phyloP scores from a whole-genome alignment of 2,888 invertebrate genomes.

The Odontocerum albicorne region DNA sequence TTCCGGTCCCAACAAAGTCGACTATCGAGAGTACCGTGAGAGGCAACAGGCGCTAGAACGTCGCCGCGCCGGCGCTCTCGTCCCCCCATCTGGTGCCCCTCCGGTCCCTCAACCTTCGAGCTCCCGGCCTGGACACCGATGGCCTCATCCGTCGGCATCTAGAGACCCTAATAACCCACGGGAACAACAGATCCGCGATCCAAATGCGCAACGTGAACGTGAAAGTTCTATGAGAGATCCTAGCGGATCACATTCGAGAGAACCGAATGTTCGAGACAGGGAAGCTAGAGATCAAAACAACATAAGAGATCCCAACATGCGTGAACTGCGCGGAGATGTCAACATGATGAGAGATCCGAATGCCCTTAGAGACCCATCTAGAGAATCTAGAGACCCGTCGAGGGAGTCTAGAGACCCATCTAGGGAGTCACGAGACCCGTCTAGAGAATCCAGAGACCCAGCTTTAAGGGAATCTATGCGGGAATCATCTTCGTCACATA shows the following conservation, averaged over 20 bases:
- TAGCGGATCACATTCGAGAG: too few species aligned
- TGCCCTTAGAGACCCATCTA: slow-evolving; percentile 40
- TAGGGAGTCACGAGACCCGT: slow-evolving; percentile 41
- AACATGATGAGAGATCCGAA: slow-evolving; percentile 20
- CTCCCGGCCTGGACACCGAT: slow-evolving; percentile 42
- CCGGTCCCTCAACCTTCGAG: background rate
- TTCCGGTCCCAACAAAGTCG: slow-evolving; percentile 53
- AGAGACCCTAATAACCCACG: too few species aligned
- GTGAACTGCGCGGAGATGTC: slow-evolving; percentile 38
- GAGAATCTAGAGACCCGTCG: too few species aligned
- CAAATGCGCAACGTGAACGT: too few species aligned
- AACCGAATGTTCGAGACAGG: too few species aligned
- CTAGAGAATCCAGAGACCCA: background rate
- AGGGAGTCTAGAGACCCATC: slow-evolving; percentile 41
- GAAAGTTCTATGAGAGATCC: too few species aligned
- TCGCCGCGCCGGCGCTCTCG: background rate
- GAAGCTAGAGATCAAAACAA: too few species aligned
- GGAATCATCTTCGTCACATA: too few species aligned
- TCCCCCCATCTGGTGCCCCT: background rate
- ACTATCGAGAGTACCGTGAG: slow-evolving; percentile 65
- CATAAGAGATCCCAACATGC: slow-evolving; percentile 39
- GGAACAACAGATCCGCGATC: too few species aligned
- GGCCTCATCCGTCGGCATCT: slow-evolving; percentile 41
- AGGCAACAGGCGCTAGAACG: slow-evolving; percentile 61
- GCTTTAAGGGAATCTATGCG: background rate